Evolutionary conservation across 2,113 vertebrate species (phyloP).

Genomic region (Corythornis vintsioides): DNA sequence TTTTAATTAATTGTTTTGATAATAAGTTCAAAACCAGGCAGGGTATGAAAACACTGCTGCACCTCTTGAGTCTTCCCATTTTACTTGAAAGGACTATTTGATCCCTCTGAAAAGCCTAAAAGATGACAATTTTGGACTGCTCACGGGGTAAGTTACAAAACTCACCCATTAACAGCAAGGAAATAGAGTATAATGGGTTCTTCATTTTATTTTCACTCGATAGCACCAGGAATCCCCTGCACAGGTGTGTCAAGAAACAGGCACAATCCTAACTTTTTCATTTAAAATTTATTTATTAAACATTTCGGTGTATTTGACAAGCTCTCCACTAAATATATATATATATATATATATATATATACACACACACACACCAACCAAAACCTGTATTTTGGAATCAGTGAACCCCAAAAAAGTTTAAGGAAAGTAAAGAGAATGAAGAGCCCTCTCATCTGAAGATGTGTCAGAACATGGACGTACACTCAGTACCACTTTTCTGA

Average conservation of each 20-base stretch:
- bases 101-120: background rate
- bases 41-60: background rate
- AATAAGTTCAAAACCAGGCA: background rate
- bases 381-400: background rate
- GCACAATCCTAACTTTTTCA: background rate
- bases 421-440: background rate
- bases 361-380: background rate
- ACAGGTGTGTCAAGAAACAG: background rate
- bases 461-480: background rate
- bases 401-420: background rate
- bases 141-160: background rate
- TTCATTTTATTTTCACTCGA: background rate
- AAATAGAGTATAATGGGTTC: background rate
- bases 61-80: background rate
- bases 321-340: background rate
- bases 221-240: background rate
- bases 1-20: background rate
- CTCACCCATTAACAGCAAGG: background rate
- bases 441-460: background rate
- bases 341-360: too few species aligned
- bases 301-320: background rate
- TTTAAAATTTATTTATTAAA: background rate
- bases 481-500: background rate
- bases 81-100: background rate
- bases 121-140: background rate